These are phyloP conservation scores for Callyntrura sp. DNA, from an alignment of 2,888 invertebrate species.

Conservation along the genomic window DNA sequence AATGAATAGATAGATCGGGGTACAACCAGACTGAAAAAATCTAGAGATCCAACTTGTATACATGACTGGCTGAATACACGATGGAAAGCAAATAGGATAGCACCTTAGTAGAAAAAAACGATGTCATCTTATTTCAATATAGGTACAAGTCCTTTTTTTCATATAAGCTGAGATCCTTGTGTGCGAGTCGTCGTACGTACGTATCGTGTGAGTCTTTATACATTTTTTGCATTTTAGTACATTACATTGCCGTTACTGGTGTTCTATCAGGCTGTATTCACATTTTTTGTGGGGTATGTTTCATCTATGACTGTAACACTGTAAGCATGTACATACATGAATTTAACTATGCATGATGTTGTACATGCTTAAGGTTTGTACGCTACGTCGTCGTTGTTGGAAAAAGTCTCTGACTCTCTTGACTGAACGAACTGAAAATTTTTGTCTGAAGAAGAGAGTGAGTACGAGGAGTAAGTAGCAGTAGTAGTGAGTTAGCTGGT, in stretches of 20 bases:
- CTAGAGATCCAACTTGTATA: background rate
- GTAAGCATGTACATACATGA: background rate
- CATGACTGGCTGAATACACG: background rate
- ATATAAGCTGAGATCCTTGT: background rate
- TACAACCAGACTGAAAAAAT: slow-evolving; percentile 5
- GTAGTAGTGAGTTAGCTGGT: slow-evolving; percentile 77
- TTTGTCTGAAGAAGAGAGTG: slow-evolving; percentile 70
- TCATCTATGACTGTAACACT: too few species aligned
- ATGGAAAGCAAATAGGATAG: background rate
- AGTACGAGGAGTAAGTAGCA: slow-evolving; percentile 70
- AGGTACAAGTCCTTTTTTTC: background rate
- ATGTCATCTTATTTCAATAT: slow-evolving; percentile 21
- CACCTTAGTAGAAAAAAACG: too few species aligned
- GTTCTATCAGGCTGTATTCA: background rate
- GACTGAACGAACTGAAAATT: slow-evolving; percentile 63
- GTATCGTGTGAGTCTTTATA: too few species aligned
- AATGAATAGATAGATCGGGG: background rate
- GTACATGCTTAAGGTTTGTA: too few species aligned
- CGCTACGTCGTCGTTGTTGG: slow-evolving; percentile 20
- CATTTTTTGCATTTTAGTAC: too few species aligned
- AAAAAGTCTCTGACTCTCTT: slow-evolving; percentile 16
- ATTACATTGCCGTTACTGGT: too few species aligned
- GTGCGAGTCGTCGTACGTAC: too few species aligned
- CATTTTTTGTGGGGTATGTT: too few species aligned
- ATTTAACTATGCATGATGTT: slow-evolving; percentile 30